Base-by-base conservation (phyloP, 1,140 invertebrate species). In the Wiebesia pumilae region DNA sequence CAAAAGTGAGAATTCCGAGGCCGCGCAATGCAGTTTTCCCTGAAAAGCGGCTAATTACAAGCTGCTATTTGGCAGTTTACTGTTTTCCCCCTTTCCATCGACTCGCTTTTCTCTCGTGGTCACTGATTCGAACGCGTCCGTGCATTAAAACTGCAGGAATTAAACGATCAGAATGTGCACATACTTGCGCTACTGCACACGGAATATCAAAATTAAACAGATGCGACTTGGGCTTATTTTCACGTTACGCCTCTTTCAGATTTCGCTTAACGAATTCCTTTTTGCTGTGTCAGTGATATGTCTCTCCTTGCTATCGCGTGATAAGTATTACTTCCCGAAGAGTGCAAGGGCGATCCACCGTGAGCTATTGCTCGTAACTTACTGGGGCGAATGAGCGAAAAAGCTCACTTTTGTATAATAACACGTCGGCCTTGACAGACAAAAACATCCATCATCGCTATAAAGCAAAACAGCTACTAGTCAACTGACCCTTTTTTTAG, bases 21-120 rank as follows among this genome's bases (percentile, higher is more conserved):
- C 58, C 67, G 77, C 62, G 83, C 75, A 67, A 51, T 35, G 83
- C 83, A 84, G 84, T 77, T 83, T 51, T 71, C 30, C 40, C n/a
- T 7, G 38, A 10, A 81, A 81, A 81, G 38, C 38, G 58, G 43
- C 65, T 82, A 82, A 82, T 82, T 82, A 82, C 40, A 82, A 69
- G 40, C 62, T 67, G 0, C 24, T 43, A 54, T 71, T 51, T 71
- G 12, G n/a, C 19, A 43, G 24, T 40, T 16, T 38, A 4, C 33
- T 30, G 54, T 62, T 58, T n/a, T 35, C 54, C 35, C 78, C 12
- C 24, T 27, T 51, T 12, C 33, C 58, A 3, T 40, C 2, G 3
- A 38, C 30, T 9, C 19, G 43, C 75, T 51, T 51, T 75, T 35
- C 30, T 69, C 10, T 69, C 67, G 30, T 16, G 67, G 30, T 69